Base-by-base conservation (phyloP, 2,113 vertebrate species). In the Illadopsis cleaveri region DNA sequence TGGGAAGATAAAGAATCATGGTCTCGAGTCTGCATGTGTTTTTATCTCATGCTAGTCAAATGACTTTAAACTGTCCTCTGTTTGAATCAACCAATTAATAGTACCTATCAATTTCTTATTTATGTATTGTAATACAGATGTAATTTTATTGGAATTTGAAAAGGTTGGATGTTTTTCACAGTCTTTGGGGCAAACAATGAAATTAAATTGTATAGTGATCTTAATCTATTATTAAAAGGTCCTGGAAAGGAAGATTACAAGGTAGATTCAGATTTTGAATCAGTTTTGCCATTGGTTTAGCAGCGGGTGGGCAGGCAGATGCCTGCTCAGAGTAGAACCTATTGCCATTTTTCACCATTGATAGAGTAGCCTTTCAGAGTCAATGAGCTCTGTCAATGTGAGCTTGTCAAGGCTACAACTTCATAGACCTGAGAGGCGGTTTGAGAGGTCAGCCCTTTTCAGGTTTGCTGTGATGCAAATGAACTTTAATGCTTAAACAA, bases 381-480 rank as follows among this genome's bases (percentile, higher is more conserved):
- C 99, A 99, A 99, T 99, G 99, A 99, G 98, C 98, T 98, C 98
- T 98, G 99, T 99, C 99, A 99, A 98, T 99, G 98, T 99, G 98
- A 98, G 98, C 98, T 98, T 99, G 98, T 99, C 98, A 98, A 98
- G 98, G 98, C 98, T 98, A 98, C 99, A 98, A 99, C 98, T 99
- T 99, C 98, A 98, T 98, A 98, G 98, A 98, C 98, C 98, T 98
- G 98, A 98, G 98, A 99, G 99, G 98, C 98, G 98, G 98, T 99
- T 99, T 99, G 98, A 98, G 98, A 98, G 98, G 99, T 99, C 99
- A 99, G 98, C 98, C 98, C 98, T 98, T 99, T 99, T 99, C 99
- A 99, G 98, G 98, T 98, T 98, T 94, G 98, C 99, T 99, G 99
- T 99, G 99, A 99, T 99, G 99, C 99, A 99, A 99, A 99, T 99